Conservation (phyloP, 2,797 vertebrate genomes). For the Alcedo quadribrachys region DNA sequence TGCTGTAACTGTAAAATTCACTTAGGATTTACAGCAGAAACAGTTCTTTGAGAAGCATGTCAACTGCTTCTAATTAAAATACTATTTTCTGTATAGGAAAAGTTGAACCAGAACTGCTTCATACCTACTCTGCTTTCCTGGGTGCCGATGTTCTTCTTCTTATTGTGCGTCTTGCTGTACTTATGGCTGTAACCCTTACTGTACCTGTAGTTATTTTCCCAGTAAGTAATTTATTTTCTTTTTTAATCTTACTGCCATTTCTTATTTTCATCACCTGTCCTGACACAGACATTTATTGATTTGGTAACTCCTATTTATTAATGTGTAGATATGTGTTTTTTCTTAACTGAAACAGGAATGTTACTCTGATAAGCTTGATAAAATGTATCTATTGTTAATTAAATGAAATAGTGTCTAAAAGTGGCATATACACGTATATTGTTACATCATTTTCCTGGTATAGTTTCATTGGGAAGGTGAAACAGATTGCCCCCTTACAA, state of each 20-base stretch:
- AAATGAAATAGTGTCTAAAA: not conserved
- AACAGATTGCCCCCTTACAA: not conserved
- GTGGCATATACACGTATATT: not conserved
- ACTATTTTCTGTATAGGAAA: constrained; percentile 68
- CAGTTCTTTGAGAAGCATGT: not conserved
- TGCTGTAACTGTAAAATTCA: not conserved
- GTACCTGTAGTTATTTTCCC: constrained; percentile 97
- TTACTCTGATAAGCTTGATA: not conserved
- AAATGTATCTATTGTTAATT: not conserved
- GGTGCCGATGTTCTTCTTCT: constrained; percentile 86
- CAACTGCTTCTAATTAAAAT: not conserved
- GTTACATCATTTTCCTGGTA: not conserved
- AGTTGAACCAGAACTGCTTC: constrained; percentile 91
- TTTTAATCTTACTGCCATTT: not conserved
- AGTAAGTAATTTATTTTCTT: constrained; percentile 79
- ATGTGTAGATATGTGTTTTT: not conserved
- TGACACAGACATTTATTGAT: not conserved
- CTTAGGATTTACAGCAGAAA: not conserved
- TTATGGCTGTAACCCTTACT: constrained; percentile 93
- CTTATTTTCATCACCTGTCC: not conserved
- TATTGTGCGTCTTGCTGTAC: constrained; percentile 92
- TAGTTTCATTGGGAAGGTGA: not conserved
- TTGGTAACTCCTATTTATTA: not conserved
- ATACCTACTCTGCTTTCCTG: constrained; percentile 89
- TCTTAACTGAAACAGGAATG: not conserved